Conservation (phyloP, 2,113 vertebrate genomes). For the Pelobates fuscus region DNA sequence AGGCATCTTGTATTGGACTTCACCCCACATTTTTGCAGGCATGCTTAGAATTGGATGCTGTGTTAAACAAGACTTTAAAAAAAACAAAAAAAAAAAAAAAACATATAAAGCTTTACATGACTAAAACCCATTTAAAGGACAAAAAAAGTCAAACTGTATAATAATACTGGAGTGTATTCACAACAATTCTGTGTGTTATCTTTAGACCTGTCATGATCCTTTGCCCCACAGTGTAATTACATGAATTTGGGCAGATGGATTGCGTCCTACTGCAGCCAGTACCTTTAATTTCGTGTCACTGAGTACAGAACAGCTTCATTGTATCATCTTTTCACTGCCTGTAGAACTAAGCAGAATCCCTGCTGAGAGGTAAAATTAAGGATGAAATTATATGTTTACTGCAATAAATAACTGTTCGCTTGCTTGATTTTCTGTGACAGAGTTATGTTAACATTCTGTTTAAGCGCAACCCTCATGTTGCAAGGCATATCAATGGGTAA, state of each 20-base stretch:
- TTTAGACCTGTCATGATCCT: conserved; percentile 1
- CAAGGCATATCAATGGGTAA: background rate
- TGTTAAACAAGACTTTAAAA: too few relatives aligned
- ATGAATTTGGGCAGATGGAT: conserved; percentile 15
- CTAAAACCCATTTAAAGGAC: too few relatives aligned
- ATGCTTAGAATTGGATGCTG: too few relatives aligned
- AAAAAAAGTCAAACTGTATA: too few relatives aligned
- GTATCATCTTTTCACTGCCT: conserved; percentile 25
- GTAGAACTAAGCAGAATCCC: conserved; percentile 13
- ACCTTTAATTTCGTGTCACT: conserved; percentile 36
- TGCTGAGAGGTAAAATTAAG: conserved; percentile 32
- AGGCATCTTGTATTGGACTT: too few relatives aligned
- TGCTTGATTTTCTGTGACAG: background rate
- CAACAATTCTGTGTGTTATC: background rate
- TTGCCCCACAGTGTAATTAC: conserved; percentile 24
- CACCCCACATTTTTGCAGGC: too few relatives aligned
- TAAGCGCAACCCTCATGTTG: background rate
- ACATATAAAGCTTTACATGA: too few relatives aligned
- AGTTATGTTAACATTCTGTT: conserved; percentile 7
- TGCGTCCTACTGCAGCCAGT: background rate
- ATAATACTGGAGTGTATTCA: too few relatives aligned
- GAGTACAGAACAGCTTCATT: background rate
- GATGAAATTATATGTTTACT: conserved; percentile 41
- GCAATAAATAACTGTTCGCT: conserved; percentile 5
- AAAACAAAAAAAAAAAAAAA: too few relatives aligned